Percentiles rank a stretch among this genome's conserved stretches.
These are phyloP conservation scores for Leptobrachium leishanense DNA, from an alignment of 2,113 vertebrate species.

Conservation along the genomic window DNA sequence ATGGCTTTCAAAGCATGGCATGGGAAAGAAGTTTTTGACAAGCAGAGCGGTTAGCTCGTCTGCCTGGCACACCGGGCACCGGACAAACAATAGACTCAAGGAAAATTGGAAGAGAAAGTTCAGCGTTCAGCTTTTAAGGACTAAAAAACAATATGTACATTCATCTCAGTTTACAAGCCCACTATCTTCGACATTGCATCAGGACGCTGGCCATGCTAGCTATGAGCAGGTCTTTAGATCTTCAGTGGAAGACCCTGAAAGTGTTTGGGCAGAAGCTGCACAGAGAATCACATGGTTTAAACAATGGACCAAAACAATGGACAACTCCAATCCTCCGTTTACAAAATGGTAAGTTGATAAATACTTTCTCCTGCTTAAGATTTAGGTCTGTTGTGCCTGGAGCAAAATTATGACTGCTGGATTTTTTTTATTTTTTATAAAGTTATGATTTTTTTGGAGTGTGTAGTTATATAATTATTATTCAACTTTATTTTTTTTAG, in stretches of 20 bases:
- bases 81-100: neutral
- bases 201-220: neutral
- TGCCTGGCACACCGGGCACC: neutral
- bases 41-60: neutral
- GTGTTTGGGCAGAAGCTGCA: constrained; percentile 65
- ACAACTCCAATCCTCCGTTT: constrained; percentile 65
- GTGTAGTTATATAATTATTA: no score
- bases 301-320: constrained; percentile 66
- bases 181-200: neutral
- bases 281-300: constrained; percentile 66
- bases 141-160: neutral
- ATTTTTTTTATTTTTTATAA: no score
- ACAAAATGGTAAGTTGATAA: constrained; percentile 68
- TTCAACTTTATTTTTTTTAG: no score
- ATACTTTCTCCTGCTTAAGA: neutral
- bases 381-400: no score
- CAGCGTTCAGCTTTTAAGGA: neutral
- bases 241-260: constrained; percentile 61
- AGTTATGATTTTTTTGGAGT: no score
- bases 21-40: neutral
- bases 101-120: neutral
- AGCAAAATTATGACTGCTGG: no score
- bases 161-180: neutral
- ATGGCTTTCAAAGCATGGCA: constrained; percentile 3
- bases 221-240: constrained; percentile 61